Percentiles rank a stretch among this genome's conserved stretches.
Evolutionary conservation across 2,113 vertebrate genomes (phyloP).

Genomic region (Amia ocellicauda): DNA sequence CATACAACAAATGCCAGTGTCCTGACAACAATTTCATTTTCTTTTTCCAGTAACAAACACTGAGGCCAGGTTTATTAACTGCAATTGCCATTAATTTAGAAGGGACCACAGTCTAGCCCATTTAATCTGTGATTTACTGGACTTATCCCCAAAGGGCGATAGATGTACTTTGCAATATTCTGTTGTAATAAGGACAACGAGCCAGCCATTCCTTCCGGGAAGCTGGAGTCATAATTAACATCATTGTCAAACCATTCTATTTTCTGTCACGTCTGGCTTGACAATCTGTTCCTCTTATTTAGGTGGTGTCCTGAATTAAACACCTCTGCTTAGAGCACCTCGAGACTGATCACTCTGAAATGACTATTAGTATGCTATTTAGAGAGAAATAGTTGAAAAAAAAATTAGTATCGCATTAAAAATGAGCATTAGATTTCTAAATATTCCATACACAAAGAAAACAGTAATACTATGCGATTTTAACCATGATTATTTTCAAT

Average conservation of each 20-base stretch:
- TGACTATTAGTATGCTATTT: not conserved
- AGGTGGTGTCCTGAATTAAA: not conserved
- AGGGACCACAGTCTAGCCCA: not conserved
- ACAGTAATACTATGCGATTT: too few species aligned
- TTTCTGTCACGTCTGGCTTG: not conserved
- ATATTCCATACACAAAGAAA: too few species aligned
- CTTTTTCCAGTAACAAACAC: conserved; percentile 72
- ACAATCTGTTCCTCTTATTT: not conserved
- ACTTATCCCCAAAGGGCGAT: not conserved
- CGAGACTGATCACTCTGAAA: not conserved
- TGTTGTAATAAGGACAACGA: not conserved
- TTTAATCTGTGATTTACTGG: conserved; percentile 3
- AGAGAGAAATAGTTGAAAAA: too few species aligned
- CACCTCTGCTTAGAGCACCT: not conserved
- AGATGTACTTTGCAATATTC: not conserved
- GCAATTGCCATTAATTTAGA: conserved; percentile 8
- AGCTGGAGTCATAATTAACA: not conserved
- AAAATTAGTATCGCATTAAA: too few species aligned
- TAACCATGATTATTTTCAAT: too few species aligned
- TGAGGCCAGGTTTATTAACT: conserved; percentile 71
- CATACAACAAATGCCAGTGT: too few species aligned
- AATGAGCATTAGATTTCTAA: too few species aligned
- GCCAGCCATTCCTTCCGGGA: not conserved
- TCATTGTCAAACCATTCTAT: not conserved
- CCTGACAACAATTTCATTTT: too few species aligned